Percentiles rank a stretch among this genome's conserved stretches.
These are phyloP conservation scores for Leptopterna dolabrata DNA, from an alignment of 2,888 invertebrate species.

Conservation along the genomic window DNA sequence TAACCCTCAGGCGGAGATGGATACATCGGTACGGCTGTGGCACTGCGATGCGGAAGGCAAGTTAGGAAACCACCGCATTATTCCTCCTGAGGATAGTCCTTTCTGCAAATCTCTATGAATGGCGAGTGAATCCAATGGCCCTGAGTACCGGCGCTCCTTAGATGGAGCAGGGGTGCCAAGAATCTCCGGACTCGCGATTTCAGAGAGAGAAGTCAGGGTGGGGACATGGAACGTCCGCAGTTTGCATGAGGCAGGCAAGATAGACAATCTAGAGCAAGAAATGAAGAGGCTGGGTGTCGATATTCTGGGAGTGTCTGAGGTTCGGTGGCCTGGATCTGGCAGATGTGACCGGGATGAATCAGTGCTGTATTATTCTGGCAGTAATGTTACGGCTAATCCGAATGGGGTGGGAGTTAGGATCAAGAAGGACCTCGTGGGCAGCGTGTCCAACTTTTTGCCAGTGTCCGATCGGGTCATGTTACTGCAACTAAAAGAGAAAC, in stretches of 20 bases:
- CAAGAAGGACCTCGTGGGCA: neutral
- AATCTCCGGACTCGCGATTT: conserved; percentile 16
- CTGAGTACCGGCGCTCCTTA: too few species aligned
- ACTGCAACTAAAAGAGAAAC: conserved; percentile 17
- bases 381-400: neutral
- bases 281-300: neutral
- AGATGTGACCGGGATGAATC: neutral
- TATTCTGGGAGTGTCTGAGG: neutral
- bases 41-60: conserved; percentile 20
- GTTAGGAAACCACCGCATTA: conserved; percentile 19
- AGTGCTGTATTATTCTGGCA: conserved; percentile 22
- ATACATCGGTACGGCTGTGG: neutral
- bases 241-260: conserved; percentile 18
- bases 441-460: neutral
- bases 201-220: conserved; percentile 9
- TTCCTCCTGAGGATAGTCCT: conserved; percentile 20
- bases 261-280: conserved; percentile 21
- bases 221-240: conserved; percentile 28
- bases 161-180: too few species aligned
- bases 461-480: conserved; percentile 14
- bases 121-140: too few species aligned
- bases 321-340: too few species aligned
- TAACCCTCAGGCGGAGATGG: neutral
- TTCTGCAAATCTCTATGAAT: neutral
- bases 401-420: conserved; percentile 21